phyloP scores from a whole-genome alignment of 2,888 invertebrate genomes.

The Ischnus inquisitorius region DNA sequence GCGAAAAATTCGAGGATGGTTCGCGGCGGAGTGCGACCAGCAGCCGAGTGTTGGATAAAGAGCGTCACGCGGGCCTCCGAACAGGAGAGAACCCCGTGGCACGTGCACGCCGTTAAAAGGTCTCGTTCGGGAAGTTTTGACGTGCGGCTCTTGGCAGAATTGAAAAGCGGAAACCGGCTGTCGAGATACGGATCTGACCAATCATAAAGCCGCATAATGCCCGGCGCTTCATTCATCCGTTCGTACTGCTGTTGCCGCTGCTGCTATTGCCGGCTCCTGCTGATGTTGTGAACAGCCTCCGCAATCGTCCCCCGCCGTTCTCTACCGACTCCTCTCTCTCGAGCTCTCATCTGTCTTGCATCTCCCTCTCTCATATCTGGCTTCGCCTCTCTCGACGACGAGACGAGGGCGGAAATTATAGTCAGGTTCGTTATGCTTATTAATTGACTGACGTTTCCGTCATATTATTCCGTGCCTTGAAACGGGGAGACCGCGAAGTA shows the following conservation, averaged over 20 bases:
- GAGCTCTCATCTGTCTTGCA: constrained; percentile 29
- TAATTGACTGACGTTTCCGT: constrained; percentile 86
- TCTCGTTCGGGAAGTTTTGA: constrained; percentile 82
- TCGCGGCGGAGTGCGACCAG: constrained; percentile 23
- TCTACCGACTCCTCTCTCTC: constrained; percentile 58
- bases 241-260: constrained; percentile 43
- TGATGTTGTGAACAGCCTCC: constrained; percentile 43
- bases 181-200: constrained; percentile 85
- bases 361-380: constrained; percentile 47
- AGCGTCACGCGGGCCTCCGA: constrained; percentile 44
- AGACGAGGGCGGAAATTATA: constrained; percentile 84
- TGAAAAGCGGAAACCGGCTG: constrained; percentile 85
- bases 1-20: constrained; percentile 12
- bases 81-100: constrained; percentile 71
- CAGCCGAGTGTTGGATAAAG: constrained; percentile 50
- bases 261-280: no score
- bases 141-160: constrained; percentile 75
- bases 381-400: constrained; percentile 45
- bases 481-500: constrained; percentile 69
- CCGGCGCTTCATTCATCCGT: constrained; percentile 82
- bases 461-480: constrained; percentile 80
- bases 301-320: constrained; percentile 68
- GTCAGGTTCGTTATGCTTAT: constrained; percentile 85
- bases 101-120: constrained; percentile 84
- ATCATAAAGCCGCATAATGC: constrained; percentile 85